These are phyloP conservation scores for Leucophora obtusa DNA, from an alignment of 2,888 invertebrate species.

Conservation along the genomic window DNA sequence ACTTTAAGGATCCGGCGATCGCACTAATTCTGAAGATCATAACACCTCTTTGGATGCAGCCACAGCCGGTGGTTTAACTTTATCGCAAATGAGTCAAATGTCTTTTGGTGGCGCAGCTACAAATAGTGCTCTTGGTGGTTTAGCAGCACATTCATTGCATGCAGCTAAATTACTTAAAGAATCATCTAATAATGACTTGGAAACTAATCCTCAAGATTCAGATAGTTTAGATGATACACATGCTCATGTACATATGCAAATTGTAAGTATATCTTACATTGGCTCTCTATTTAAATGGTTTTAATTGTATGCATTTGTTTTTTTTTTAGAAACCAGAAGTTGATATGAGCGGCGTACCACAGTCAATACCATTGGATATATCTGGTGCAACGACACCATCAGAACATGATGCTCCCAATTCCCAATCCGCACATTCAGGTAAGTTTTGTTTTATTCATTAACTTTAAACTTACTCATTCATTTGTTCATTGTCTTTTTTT, in stretches of 20 bases:
- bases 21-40: slow-evolving; percentile 80
- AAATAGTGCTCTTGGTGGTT: slow-evolving; percentile 71
- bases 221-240: slow-evolving; percentile 80
- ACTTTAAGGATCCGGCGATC: slow-evolving; percentile 80
- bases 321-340: slow-evolving; percentile 77
- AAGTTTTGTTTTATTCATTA: slow-evolving; percentile 54
- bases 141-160: slow-evolving; percentile 76
- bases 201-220: slow-evolving; percentile 80
- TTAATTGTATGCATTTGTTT: slow-evolving; percentile 18
- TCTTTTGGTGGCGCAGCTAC: slow-evolving; percentile 78
- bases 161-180: slow-evolving; percentile 78
- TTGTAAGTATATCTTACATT: slow-evolving; percentile 71
- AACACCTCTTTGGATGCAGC: slow-evolving; percentile 75
- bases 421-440: slow-evolving; percentile 79
- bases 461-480: background rate
- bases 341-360: slow-evolving; percentile 77
- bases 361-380: slow-evolving; percentile 78
- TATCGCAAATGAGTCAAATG: slow-evolving; percentile 80
- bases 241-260: slow-evolving; percentile 79
- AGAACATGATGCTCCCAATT: slow-evolving; percentile 77
- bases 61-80: slow-evolving; percentile 76
- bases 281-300: slow-evolving; percentile 38
- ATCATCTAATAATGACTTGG: slow-evolving; percentile 79
- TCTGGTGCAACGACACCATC: slow-evolving; percentile 78
- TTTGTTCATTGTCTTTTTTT: background rate